phyloP scores from a whole-genome alignment of 2,888 invertebrate genomes.

The Hymenopus coronatus region DNA sequence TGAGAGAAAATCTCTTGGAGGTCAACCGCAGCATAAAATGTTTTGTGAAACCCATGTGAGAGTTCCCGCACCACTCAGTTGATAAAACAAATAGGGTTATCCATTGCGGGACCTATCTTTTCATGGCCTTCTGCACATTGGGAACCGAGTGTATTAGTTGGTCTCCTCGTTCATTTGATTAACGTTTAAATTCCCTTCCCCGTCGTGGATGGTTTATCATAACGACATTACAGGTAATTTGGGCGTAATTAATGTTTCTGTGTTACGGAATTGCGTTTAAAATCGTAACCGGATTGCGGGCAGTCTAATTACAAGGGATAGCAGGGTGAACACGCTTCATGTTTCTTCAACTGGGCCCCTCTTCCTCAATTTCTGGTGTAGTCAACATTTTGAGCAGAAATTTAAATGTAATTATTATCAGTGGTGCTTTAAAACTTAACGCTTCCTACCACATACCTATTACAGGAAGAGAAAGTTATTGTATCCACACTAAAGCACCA shows the following conservation, averaged over 20 bases:
- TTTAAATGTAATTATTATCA: too few species aligned
- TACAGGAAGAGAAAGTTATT: too few species aligned
- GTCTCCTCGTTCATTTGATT: neutral
- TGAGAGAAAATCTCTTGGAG: too few species aligned
- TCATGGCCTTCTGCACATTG: neutral
- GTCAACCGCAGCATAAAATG: too few species aligned
- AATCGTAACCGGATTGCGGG: neutral
- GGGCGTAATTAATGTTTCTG: neutral
- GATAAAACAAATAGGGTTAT: neutral
- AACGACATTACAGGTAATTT: neutral
- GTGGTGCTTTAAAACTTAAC: too few species aligned
- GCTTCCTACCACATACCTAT: too few species aligned
- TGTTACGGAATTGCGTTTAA: neutral
- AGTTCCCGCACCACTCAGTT: neutral
- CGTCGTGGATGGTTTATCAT: conserved; percentile 4
- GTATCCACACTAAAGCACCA: too few species aligned
- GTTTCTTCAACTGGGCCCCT: neutral
- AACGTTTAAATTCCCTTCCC: neutral
- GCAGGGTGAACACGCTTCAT: neutral
- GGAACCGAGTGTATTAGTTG: neutral
- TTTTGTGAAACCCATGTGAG: neutral
- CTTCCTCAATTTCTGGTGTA: too few species aligned
- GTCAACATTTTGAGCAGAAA: too few species aligned
- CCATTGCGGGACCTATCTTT: neutral
- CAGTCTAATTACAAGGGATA: neutral